Conservation (phyloP, 2,797 vertebrate species). For the Xiphorhynchus erythropygius region DNA sequence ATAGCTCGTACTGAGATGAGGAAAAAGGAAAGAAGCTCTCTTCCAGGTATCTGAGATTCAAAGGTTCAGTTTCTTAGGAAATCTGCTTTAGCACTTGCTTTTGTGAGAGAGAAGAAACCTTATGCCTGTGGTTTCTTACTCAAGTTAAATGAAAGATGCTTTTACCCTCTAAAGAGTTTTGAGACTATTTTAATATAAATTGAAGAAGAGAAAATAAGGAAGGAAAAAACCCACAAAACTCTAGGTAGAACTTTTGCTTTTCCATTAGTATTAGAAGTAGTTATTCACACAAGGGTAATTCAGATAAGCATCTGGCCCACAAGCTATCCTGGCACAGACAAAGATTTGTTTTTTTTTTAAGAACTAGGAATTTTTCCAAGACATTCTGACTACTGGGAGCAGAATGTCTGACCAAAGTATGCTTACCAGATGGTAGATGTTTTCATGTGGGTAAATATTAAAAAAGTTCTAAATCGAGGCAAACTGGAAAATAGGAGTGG, state of each 20-base stretch:
- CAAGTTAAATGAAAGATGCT: not conserved
- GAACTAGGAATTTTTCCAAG: slow-evolving; percentile 53
- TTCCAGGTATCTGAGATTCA: not conserved
- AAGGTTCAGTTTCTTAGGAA: not conserved
- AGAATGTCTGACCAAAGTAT: not conserved
- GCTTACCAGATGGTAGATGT: slow-evolving; percentile 56
- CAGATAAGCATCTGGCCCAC: slow-evolving; percentile 17
- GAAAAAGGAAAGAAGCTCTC: not conserved
- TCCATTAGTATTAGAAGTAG: not conserved
- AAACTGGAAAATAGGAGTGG: not conserved
- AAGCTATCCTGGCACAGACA: not conserved
- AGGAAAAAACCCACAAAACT: not conserved
- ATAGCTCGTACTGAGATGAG: not conserved
- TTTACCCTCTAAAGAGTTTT: not conserved
- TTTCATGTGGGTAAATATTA: slow-evolving; percentile 18
- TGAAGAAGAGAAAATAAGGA: not conserved
- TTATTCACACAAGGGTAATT: not conserved
- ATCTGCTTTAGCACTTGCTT: not conserved
- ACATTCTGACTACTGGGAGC: slow-evolving; percentile 12
- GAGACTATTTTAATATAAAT: not conserved
- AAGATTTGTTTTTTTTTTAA: not conserved
- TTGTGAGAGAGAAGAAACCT: not conserved
- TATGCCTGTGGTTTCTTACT: not conserved
- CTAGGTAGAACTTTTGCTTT: not conserved
- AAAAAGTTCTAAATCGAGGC: not conserved